Conservation (phyloP, 2,888 invertebrate species). For the Drosophila ustulata region DNA sequence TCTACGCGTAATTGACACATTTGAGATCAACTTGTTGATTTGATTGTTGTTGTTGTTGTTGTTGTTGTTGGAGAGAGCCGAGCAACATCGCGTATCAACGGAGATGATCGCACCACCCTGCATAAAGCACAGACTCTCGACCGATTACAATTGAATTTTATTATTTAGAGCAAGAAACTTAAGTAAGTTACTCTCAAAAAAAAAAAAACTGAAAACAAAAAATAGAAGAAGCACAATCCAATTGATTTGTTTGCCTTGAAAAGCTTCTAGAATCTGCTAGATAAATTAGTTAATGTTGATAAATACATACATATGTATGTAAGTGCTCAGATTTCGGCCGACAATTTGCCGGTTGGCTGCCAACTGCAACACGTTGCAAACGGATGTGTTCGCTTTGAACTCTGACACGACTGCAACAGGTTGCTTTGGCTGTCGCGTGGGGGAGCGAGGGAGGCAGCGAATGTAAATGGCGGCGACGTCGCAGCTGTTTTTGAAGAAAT, state of each 20-base stretch:
- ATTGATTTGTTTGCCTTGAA: constrained; percentile 37
- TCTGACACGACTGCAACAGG: constrained; percentile 55
- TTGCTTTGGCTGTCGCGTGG: constrained; percentile 16
- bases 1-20: constrained; percentile 58
- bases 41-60: constrained; percentile 38
- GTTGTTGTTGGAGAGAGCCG: background rate
- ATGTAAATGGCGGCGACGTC: constrained; percentile 7
- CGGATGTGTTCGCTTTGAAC: constrained; percentile 38
- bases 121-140: constrained; percentile 1
- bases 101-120: background rate
- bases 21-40: constrained; percentile 70
- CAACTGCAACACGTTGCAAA: constrained; percentile 38
- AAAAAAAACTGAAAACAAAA: background rate
- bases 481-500: constrained; percentile 40
- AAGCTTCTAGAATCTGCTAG: constrained; percentile 4
- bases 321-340: background rate
- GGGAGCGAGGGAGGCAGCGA: background rate
- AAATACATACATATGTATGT: too few relatives aligned
- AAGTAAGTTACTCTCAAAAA: constrained; percentile 30
- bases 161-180: constrained; percentile 46
- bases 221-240: constrained; percentile 12
- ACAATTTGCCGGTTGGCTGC: constrained; percentile 15
- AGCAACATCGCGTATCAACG: background rate
- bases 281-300: too few relatives aligned
- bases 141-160: constrained; percentile 59